These are phyloP conservation scores for Ypsolopha scabrella DNA, from an alignment of 2,888 invertebrate genomes.

Conservation along the genomic window DNA sequence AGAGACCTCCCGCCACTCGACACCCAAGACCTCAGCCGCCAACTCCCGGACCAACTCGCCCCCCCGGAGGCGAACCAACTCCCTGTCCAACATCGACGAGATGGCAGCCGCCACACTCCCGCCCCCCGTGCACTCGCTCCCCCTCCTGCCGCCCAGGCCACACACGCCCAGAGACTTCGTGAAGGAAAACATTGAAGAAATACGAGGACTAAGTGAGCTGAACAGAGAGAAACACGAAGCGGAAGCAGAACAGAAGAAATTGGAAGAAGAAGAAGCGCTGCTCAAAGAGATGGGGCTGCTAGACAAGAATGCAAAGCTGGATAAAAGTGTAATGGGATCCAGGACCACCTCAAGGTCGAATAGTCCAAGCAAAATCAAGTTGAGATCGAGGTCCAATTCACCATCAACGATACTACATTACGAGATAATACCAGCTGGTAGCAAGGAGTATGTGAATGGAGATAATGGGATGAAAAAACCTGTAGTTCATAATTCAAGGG, in stretches of 20 bases:
- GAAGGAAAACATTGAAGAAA: slow-evolving; percentile 60
- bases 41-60: slow-evolving; percentile 58
- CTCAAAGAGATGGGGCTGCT: slow-evolving; percentile 58
- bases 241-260: slow-evolving; percentile 47
- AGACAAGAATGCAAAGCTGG: slow-evolving; percentile 36
- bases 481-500: slow-evolving; percentile 42
- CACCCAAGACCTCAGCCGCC: slow-evolving; percentile 55
- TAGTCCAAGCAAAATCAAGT: slow-evolving; percentile 46
- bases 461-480: slow-evolving; percentile 35
- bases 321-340: slow-evolving; percentile 33
- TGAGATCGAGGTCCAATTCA: slow-evolving; percentile 56
- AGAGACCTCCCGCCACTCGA: slow-evolving; percentile 67
- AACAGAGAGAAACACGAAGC: slow-evolving; percentile 63
- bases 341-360: slow-evolving; percentile 46
- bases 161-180: slow-evolving; percentile 58
- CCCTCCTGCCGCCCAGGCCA: slow-evolving; percentile 24
- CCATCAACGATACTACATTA: slow-evolving; percentile 46
- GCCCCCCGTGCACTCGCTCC: slow-evolving; percentile 30
- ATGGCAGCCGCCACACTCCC: slow-evolving; percentile 50
- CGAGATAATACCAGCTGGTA: slow-evolving; percentile 32
- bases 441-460: slow-evolving; percentile 34
- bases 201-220: slow-evolving; percentile 56
- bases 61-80: slow-evolving; percentile 49
- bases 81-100: slow-evolving; percentile 48
- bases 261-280: slow-evolving; percentile 57